phyloP scores from a whole-genome alignment of 2,797 vertebrate genomes.

The Buceros bicornis region DNA sequence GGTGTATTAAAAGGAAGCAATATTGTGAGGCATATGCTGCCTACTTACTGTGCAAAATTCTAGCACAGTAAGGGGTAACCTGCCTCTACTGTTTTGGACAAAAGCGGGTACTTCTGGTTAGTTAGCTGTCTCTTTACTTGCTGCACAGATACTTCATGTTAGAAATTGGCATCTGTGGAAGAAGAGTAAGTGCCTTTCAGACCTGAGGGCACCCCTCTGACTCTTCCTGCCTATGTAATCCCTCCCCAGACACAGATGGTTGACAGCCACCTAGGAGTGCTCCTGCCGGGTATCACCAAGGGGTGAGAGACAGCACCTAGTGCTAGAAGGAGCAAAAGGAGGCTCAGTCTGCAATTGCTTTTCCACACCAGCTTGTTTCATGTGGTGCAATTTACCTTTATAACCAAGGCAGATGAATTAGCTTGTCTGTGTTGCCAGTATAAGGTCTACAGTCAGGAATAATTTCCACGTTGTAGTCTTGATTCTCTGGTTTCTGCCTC shows the following conservation, averaged over 20 bases:
- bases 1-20: neutral
- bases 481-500: neutral
- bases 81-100: neutral
- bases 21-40: neutral
- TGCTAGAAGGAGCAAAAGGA: neutral
- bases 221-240: neutral
- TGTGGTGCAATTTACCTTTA: neutral
- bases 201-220: neutral
- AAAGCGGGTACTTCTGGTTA: neutral
- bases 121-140: neutral
- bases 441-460: neutral
- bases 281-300: neutral
- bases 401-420: neutral
- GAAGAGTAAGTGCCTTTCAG: neutral
- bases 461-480: neutral
- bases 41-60: neutral
- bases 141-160: neutral
- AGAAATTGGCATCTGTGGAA: neutral
- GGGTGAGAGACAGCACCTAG: fast-evolving
- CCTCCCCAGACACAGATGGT: neutral
- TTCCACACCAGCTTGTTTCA: neutral
- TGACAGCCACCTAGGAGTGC: neutral
- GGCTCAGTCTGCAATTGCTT: neutral
- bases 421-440: neutral
- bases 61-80: neutral